Evolutionary conservation across 2,797 vertebrate genomes (phyloP).

Genomic region (Falco naumanni): DNA sequence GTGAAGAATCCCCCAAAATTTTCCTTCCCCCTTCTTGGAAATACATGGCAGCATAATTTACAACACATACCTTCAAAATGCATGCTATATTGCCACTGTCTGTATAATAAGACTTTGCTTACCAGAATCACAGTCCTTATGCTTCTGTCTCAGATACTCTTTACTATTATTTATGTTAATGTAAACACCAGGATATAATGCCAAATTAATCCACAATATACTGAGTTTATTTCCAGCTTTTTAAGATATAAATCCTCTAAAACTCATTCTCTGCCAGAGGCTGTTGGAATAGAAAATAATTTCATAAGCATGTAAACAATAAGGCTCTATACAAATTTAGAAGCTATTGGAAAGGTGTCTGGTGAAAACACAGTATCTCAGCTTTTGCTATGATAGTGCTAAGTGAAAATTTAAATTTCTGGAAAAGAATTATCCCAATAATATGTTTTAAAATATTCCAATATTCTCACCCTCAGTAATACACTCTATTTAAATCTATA

Average conservation of each 20-base stretch:
- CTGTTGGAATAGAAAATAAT: not conserved
- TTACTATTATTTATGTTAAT: conserved; percentile 15
- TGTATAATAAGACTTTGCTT: not conserved
- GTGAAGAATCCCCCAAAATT: not conserved
- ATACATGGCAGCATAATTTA: not conserved
- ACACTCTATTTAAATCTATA: not conserved
- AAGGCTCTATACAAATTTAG: not conserved
- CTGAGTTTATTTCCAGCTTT: not conserved
- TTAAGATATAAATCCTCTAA: not conserved
- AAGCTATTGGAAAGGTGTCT: not conserved
- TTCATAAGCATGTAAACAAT: not conserved
- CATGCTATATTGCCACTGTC: not conserved
- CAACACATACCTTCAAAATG: not conserved
- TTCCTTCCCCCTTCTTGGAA: not conserved
- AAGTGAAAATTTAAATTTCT: not conserved
- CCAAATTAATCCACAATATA: not conserved
- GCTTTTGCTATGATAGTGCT: not conserved
- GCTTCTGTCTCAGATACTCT: not conserved
- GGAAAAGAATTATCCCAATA: not conserved
- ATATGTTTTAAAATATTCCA: not conserved
- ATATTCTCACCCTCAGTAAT: not conserved
- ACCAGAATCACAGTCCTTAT: not conserved
- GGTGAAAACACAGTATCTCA: not conserved
- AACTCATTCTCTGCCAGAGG: not conserved
- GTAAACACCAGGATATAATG: not conserved